Base-by-base conservation (phyloP, 1,140 invertebrate genomes). In the Asobara japonica region DNA sequence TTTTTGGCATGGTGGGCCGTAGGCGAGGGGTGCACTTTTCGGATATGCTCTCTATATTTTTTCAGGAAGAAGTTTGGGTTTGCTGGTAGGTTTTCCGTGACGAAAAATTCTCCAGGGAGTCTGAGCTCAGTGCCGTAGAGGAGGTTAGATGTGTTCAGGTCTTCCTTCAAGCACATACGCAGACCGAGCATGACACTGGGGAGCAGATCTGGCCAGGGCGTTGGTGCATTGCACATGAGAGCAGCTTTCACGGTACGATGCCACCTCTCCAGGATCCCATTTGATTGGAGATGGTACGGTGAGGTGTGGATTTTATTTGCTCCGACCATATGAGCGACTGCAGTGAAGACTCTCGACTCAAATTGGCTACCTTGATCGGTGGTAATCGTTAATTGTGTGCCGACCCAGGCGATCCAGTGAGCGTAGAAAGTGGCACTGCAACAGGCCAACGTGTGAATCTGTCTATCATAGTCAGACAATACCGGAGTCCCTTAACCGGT, bases 261-360 rank as follows among this genome's bases (percentile, higher is more conserved):
- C 45, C 82, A 80, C 2, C 86, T 72, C 66, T 89, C 86, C 1
- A 88, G 75, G 74, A 87, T 79, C 0, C 86, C 86, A 68, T 88
- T 88, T 18, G 81, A 74, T 16, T 71, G 68, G 5, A 83, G 84
- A 56, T 88, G 85, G 66, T 85, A 86, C 2, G 76, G 41, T 48
- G 41, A n/a, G 10, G 41, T 48, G 10, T 18, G 10, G n/a, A 18
- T 18, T n/a, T 18, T 48, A 4, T n/a, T 48, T 4, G 41, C 41
- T n/a, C 41, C 41, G 7, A 79, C 25, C 16, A 76, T 64, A 62
- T 74, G 61, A 56, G 76, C 69, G 65, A 81, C 75, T 29, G 73
- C 20, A 13, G 18, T 36, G 33, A 78, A 78, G 3, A 78, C 41
- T 1, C 66, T 11, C 16, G 79, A 80, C 31, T 33, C 31, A 11